Conservation (phyloP, 1,140 invertebrate genomes). For the Cydia fagiglandana region DNA sequence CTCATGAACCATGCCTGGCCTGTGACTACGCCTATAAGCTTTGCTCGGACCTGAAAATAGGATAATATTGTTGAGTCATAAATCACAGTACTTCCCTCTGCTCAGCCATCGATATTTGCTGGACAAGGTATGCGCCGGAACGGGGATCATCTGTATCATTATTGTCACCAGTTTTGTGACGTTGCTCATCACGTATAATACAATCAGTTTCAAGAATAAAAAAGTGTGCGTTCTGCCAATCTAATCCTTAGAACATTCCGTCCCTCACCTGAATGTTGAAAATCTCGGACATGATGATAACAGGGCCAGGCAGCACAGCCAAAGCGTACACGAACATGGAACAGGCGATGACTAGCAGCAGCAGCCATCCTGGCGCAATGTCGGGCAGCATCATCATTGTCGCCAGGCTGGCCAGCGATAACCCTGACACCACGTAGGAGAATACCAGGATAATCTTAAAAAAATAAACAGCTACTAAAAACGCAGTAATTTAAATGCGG, state of each 20-base stretch:
- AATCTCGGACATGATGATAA: slow-evolving; percentile 58
- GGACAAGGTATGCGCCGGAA: too few relatives aligned
- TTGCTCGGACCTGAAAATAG: slow-evolving; percentile 59
- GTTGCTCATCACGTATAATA: too few relatives aligned
- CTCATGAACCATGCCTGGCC: slow-evolving; percentile 53
- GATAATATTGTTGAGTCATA: background rate
- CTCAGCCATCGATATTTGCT: too few relatives aligned
- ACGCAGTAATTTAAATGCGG: background rate
- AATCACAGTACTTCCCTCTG: background rate
- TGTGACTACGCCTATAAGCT: slow-evolving; percentile 52
- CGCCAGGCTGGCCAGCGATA: slow-evolving; percentile 37
- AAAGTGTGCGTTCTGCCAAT: too few relatives aligned
- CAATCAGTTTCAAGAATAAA: too few relatives aligned
- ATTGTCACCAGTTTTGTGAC: too few relatives aligned
- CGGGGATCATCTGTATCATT: too few relatives aligned
- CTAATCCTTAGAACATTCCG: too few relatives aligned
- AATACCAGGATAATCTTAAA: slow-evolving; percentile 42
- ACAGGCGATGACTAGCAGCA: slow-evolving; percentile 38
- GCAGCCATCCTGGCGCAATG: slow-evolving; percentile 40
- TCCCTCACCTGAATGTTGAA: slow-evolving; percentile 57
- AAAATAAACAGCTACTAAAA: background rate
- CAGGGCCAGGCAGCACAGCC: slow-evolving; percentile 49
- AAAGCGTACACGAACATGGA: slow-evolving; percentile 39
- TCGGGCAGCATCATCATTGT: slow-evolving; percentile 30
- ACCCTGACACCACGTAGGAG: slow-evolving; percentile 35